Evolutionary conservation across 2,113 vertebrate species (phyloP).

Genomic region (Myocastor coypus): DNA sequence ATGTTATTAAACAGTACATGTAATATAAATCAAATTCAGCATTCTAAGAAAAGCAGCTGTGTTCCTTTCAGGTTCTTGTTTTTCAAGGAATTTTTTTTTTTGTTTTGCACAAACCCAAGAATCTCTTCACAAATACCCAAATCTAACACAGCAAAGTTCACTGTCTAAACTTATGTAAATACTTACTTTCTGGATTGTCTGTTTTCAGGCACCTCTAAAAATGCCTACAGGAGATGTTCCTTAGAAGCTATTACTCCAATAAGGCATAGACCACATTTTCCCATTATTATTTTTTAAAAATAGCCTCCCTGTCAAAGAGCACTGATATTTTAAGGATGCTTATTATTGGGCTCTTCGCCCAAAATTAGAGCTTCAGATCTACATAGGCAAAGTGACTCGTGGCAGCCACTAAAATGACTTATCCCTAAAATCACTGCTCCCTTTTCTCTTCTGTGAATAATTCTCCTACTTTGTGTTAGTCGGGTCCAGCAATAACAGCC

Average conservation of each 20-base stretch:
- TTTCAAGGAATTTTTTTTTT: neutral
- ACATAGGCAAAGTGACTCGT: neutral
- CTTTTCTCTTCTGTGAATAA: neutral
- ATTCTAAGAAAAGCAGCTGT: neutral
- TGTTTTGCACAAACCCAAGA: neutral
- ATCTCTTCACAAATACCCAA: neutral
- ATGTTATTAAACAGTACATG: neutral
- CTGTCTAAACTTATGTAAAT: slow-evolving; percentile 19
- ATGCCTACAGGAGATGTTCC: neutral
- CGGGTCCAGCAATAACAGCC: neutral
- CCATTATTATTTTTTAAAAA: neutral
- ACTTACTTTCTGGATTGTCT: neutral
- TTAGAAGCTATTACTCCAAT: neutral
- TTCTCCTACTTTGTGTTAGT: neutral
- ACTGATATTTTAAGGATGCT: neutral
- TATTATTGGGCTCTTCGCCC: neutral
- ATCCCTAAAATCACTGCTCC: neutral
- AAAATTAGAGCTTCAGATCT: neutral
- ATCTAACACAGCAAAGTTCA: neutral
- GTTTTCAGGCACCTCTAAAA: neutral
- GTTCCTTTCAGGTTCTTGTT: neutral
- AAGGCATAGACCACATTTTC: neutral
- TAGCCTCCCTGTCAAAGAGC: neutral
- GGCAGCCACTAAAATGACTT: neutral
- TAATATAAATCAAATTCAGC: neutral